A percentile compares a stretch with the other conserved stretches of the same genome.
Conservation (phyloP, 2,888 invertebrate species). For the Agrenia bidenticulata region DNA sequence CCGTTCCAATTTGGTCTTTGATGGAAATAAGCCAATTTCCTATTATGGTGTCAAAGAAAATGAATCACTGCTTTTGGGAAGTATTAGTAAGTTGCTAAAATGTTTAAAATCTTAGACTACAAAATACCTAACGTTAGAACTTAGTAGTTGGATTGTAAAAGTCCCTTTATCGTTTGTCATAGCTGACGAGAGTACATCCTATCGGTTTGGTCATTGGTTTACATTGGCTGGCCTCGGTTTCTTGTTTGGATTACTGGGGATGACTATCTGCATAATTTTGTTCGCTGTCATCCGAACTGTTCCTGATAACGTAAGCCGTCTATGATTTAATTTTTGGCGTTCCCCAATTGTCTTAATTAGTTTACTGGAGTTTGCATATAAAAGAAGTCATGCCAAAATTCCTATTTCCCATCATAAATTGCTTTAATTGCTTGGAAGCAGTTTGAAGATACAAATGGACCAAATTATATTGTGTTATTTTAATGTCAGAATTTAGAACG, state of each 20-base stretch:
- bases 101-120: background rate
- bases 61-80: slow-evolving; percentile 54
- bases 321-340: no score
- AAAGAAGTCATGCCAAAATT: no score
- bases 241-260: slow-evolving; percentile 56
- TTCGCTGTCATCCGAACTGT: slow-evolving; percentile 48
- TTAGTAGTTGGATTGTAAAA: background rate
- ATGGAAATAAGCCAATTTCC: slow-evolving; percentile 52
- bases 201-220: slow-evolving; percentile 56
- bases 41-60: slow-evolving; percentile 54
- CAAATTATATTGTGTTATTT: no score
- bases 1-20: slow-evolving; percentile 51
- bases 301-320: slow-evolving; percentile 52
- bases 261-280: slow-evolving; percentile 55
- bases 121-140: no score
- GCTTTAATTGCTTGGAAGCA: no score
- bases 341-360: no score
- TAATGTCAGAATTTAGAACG: no score
- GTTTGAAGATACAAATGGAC: no score
- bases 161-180: background rate
- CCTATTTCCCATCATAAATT: no score
- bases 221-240: slow-evolving; percentile 55
- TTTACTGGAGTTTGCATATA: no score
- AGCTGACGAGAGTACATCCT: slow-evolving; percentile 25
- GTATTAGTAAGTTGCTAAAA: slow-evolving; percentile 51